Conservation (phyloP, 2,113 vertebrate species). For the Dicerorhinus sumatrensis region DNA sequence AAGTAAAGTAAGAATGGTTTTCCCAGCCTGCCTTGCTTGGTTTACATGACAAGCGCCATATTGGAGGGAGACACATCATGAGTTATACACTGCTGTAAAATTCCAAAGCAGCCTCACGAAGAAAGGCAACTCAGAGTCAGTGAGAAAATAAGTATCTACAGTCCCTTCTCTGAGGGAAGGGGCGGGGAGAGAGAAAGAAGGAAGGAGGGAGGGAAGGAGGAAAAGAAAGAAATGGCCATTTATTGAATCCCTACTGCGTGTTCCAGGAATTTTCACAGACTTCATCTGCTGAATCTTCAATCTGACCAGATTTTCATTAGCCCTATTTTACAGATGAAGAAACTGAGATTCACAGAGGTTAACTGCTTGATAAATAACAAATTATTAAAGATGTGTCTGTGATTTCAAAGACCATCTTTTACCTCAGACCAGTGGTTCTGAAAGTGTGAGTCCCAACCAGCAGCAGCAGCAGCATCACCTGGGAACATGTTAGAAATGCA, state of each 20-base stretch:
- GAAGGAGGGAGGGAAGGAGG: not conserved
- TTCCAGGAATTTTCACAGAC: not conserved
- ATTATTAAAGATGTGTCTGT: not conserved
- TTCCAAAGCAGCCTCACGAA: not conserved
- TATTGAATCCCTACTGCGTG: not conserved
- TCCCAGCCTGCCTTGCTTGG: not conserved
- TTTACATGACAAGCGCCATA: not conserved
- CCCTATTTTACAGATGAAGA: not conserved
- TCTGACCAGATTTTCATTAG: not conserved
- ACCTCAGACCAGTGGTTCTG: not conserved
- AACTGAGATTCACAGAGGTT: not conserved
- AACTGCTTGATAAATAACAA: not conserved
- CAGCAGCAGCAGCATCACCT: not conserved
- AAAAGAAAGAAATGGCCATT: not conserved
- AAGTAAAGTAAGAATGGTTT: not conserved
- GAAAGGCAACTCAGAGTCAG: not conserved
- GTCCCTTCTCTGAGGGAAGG: not conserved
- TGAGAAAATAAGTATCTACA: not conserved
- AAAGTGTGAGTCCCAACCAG: not conserved
- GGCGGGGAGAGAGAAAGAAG: not conserved
- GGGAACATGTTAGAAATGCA: not conserved
- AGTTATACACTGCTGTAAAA: not conserved
- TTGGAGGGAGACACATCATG: not conserved
- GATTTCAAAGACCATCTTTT: not conserved
- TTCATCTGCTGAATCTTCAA: not conserved